Evolutionary conservation across 2,797 vertebrate species (phyloP).

Genomic region (Brachymystax lenok): DNA sequence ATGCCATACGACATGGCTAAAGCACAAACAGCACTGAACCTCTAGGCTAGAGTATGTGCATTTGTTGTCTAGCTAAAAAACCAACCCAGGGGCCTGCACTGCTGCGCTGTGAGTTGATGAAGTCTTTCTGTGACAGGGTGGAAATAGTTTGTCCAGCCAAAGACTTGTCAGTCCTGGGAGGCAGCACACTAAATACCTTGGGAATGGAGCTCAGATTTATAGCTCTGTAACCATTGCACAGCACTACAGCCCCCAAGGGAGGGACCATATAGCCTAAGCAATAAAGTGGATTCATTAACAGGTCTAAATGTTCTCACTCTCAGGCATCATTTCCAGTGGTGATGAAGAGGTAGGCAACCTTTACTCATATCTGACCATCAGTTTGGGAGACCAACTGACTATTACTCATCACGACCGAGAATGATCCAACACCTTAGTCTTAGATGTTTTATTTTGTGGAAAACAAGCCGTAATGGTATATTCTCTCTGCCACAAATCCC

Average conservation of each 20-base stretch:
- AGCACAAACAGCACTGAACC: neutral
- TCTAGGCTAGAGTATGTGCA: neutral
- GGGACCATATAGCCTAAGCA: slow-evolving; percentile 51
- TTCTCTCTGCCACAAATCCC: slow-evolving; percentile 24
- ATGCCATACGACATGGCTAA: neutral
- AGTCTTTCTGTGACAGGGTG: slow-evolving; percentile 15
- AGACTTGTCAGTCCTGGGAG: slow-evolving; percentile 46
- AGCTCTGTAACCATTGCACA: slow-evolving; percentile 43
- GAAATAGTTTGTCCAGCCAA: slow-evolving; percentile 44
- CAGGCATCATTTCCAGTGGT: slow-evolving; percentile 46
- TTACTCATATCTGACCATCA: slow-evolving; percentile 60
- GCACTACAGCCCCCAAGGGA: slow-evolving; percentile 46
- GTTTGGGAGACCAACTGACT: slow-evolving; percentile 37
- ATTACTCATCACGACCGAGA: slow-evolving; percentile 35
- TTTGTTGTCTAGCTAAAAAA: neutral
- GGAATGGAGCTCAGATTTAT: slow-evolving; percentile 56
- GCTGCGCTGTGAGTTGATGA: slow-evolving; percentile 1
- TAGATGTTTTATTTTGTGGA: slow-evolving; percentile 32
- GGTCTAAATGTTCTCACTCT: slow-evolving; percentile 59
- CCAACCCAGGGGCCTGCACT: neutral
- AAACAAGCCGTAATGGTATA: slow-evolving; percentile 22
- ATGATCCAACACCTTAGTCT: slow-evolving; percentile 33
- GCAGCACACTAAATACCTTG: slow-evolving; percentile 47
- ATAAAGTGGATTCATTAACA: slow-evolving; percentile 65
- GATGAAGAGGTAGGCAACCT: slow-evolving; percentile 49